These are phyloP conservation scores for Antedon mediterranea DNA, from an alignment of 53 echinoderm and acorn worm species.

Conservation along the genomic window DNA sequence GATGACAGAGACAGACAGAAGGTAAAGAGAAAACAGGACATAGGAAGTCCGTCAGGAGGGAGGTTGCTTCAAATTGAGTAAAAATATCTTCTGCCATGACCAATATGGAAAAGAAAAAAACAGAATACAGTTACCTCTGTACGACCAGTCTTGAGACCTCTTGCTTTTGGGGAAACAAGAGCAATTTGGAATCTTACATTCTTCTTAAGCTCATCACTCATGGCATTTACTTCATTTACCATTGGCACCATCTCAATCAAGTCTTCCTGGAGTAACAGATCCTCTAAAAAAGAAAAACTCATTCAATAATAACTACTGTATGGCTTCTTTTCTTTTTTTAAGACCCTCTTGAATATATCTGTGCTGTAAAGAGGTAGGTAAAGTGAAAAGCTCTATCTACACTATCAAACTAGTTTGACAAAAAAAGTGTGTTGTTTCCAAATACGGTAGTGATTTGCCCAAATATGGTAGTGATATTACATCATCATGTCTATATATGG, in stretches of 20 bases:
- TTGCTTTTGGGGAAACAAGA: constrained; percentile 66
- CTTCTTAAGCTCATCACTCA: constrained; percentile 92
- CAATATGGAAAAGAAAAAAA: not conserved
- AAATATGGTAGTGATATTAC: too few relatives aligned
- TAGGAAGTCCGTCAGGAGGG: not conserved
- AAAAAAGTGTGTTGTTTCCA: too few relatives aligned
- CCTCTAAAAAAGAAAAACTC: constrained; percentile 56
- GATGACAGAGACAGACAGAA: too few relatives aligned
- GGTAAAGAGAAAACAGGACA: too few relatives aligned
- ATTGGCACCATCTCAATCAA: constrained; percentile 81
- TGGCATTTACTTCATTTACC: constrained; percentile 91
- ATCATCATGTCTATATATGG: too few relatives aligned
- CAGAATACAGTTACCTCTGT: constrained; percentile 43
- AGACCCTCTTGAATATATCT: too few relatives aligned
- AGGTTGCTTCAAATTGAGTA: not conserved
- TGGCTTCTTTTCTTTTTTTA: too few relatives aligned
- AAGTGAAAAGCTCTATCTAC: too few relatives aligned
- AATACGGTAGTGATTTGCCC: too few relatives aligned
- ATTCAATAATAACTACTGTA: too few relatives aligned
- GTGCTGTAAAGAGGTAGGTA: too few relatives aligned
- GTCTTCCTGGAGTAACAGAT: constrained; percentile 74
- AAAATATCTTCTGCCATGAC: not conserved
- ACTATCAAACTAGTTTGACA: too few relatives aligned
- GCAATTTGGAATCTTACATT: constrained; percentile 78
- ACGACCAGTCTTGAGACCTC: constrained; percentile 57